Evolutionary conservation across 2,113 vertebrate species (phyloP), one percentile per base, ranked within the genome.

Genomic region (Telmatochromis brachygnathus): DNA sequence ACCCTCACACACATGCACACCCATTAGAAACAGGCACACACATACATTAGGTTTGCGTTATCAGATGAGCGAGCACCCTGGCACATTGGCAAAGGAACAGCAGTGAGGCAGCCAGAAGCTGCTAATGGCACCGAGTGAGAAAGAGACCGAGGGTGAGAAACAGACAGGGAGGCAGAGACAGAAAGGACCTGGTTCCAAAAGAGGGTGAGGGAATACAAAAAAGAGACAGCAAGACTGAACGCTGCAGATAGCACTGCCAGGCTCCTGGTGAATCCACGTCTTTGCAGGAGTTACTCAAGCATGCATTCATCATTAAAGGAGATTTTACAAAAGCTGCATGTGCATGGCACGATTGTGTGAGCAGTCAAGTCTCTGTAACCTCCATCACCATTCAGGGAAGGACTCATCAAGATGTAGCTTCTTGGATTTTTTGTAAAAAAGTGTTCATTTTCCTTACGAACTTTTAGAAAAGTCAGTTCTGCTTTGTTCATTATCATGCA

Each of bases 111-210:
- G 87, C 89, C 92, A 93, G 90, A 90, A 93, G 89, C 93, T 93
- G 93, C 91, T 94, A 93, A 94, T 94, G 91, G 90, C 83, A 93
- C 60, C 0, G 70, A 92, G 93, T 87, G 92, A 94, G 88, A 91
- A 90, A 90, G 75, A 79, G 87, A 87, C 84, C 1, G 84, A 88
- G 90, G 88, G 87, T 89, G 89, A 91, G 88, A 91, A 93, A 91
- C 47, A 88, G 90, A 75, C 79, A 93, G 82, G 21, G 30, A 37
- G 79, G 23, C 45, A 80, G 75, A 80, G 81, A 21, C 79, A 83
- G 82, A 85, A 62, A 73, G 68, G 56, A 89, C 79, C 82, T 28
- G 82, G 13, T 85, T 91, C 84, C 84, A 87, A 88, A 89, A 88
- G 68, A 84, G 70, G 28, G 82, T 30, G 85, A 85, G 73, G 53